phyloP scores from a whole-genome alignment of 1,140 invertebrate species.

The Bilobella aurantiaca region DNA sequence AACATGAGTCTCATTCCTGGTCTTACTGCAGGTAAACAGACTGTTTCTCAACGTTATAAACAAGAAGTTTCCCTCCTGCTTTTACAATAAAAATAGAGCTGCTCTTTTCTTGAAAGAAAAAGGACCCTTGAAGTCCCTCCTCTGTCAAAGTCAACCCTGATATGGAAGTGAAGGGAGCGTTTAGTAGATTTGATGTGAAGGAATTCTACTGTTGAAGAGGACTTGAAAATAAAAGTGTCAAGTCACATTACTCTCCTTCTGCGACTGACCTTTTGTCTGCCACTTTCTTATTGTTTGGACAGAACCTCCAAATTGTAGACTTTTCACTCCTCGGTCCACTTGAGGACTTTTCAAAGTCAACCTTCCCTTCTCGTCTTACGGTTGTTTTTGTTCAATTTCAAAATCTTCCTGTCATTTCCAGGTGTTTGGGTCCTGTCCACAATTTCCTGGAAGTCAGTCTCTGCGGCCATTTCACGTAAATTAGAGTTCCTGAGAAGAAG shows the following conservation, averaged over 20 bases:
- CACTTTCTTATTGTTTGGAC: slow-evolving; percentile 1
- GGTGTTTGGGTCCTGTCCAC: slow-evolving; percentile 34
- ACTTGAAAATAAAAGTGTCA: neutral
- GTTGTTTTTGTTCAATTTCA: no score
- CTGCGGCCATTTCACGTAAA: neutral
- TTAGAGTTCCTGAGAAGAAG: no score
- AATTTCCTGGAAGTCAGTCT: slow-evolving; percentile 28
- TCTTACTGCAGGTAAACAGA: slow-evolving; percentile 22
- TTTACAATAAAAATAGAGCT: neutral
- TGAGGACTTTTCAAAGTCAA: neutral
- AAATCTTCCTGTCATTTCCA: slow-evolving; percentile 4
- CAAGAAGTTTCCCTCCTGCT: neutral
- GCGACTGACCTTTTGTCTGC: neutral
- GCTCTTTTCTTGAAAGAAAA: neutral
- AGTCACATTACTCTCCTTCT: slow-evolving; percentile 2
- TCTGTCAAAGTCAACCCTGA: neutral
- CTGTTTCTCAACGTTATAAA: neutral
- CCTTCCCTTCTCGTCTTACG: no score
- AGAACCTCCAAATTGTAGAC: neutral
- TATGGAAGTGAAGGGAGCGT: neutral
- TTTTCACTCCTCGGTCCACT: neutral
- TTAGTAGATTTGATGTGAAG: neutral
- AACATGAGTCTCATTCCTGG: slow-evolving; percentile 33
- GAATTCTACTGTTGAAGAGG: neutral
- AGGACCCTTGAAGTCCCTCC: no score